Evolutionary conservation across 2,113 vertebrate genomes (phyloP), one percentile per base, ranked within the genome.

Genomic region (Datnioides undecimradiatus): DNA sequence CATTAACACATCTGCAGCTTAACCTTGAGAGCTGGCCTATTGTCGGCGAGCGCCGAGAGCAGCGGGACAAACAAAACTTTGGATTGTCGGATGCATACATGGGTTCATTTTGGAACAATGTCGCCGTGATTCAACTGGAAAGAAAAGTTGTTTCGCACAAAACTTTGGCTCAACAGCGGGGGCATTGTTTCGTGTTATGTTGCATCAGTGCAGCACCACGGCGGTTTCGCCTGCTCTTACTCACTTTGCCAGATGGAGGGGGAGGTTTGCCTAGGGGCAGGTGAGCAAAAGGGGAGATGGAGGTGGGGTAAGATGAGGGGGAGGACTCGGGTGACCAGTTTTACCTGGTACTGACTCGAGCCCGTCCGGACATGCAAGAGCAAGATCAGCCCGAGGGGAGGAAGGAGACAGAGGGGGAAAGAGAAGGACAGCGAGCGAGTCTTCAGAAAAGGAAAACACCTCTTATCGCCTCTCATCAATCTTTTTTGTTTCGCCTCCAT

Each of bases 271-370:
- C 90, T 86, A 52, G 3, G 88, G 91, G 89, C 86, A 90, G 88
- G 90, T 88, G 91, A 93, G 88, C 80, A 58, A 86, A 85, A 87
- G 90, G 91, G 86, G 88, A 89, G 80, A 76, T 80, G 88, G 86
- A 74, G 86, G 87, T 76, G 83, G 82, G 77, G 81, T 71, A 33
- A 85, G 80, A 86, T 75, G 82, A 84, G 79, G 89, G 64, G 66
- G 74, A 90, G 66, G 91, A 91, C 87, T 92, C 88, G 88, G 92
- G 81, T 94, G 92, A 93, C 92, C 92, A 93, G 91, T 89, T 93
- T 93, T 90, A 92, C 91, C 90, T 87, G 83, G 77, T 82, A 83
- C 83, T 87, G 90, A 91, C 83, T 86, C 62, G 51, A 87, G 91
- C 93, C 84, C 51, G 92, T 85, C 91, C 70, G 75, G 88, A 93